Evolutionary conservation across 2,888 invertebrate species (phyloP).

Genomic region (Argyresthia goedartella): DNA sequence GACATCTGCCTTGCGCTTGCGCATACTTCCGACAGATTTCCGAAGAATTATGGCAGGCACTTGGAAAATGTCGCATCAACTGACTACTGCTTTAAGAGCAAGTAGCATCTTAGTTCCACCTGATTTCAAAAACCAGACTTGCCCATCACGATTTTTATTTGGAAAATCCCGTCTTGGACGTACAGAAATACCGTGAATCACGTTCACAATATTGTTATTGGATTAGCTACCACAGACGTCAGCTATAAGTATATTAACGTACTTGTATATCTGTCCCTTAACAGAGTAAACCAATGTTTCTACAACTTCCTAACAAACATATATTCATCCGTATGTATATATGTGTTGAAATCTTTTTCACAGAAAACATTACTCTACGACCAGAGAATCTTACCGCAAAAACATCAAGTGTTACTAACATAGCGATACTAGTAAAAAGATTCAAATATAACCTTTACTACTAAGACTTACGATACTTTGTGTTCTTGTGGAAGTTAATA

Average conservation of each 20-base stretch:
- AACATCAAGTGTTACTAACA: constrained; percentile 19
- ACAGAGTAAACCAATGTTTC: background rate
- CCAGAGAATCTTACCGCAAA: constrained; percentile 33
- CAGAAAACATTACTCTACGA: constrained; percentile 28
- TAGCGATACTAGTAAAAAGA: constrained; percentile 4
- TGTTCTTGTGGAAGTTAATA: too few relatives aligned
- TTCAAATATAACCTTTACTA: background rate
- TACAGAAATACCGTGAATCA: too few relatives aligned
- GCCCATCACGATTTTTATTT: too few relatives aligned
- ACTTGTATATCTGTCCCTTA: background rate
- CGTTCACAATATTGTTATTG: too few relatives aligned
- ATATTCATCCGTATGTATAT: constrained; percentile 7
- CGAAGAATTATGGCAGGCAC: constrained; percentile 16
- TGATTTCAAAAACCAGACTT: too few relatives aligned
- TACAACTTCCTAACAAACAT: constrained; percentile 26
- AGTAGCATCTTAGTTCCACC: background rate
- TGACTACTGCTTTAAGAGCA: background rate
- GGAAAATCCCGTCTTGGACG: too few relatives aligned
- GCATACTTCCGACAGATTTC: constrained; percentile 15
- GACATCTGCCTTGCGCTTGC: constrained; percentile 39
- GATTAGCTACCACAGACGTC: too few relatives aligned
- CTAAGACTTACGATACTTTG: background rate
- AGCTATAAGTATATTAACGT: background rate
- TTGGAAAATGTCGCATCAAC: constrained; percentile 21
- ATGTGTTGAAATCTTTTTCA: constrained; percentile 38